Conservation (phyloP, 2,888 invertebrate species). For the Microctonus brassicae region DNA sequence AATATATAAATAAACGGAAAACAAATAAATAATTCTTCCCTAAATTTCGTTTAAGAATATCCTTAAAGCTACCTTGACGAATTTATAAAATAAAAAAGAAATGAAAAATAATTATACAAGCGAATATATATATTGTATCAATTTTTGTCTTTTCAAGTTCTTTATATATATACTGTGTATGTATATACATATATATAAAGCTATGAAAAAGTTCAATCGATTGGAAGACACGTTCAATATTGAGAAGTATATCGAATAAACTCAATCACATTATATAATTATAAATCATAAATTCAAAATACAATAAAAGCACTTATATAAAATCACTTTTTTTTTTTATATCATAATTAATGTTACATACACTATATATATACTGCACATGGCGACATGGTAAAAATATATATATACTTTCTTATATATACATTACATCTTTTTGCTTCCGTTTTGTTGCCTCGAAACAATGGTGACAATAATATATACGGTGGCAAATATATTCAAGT, state of each 20-base stretch:
- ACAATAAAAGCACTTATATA: too few species aligned
- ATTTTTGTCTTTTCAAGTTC: too few species aligned
- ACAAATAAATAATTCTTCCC: too few species aligned
- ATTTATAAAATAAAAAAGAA: neutral
- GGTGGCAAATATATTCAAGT: conserved; percentile 52
- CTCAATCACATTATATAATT: too few species aligned
- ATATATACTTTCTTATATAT: neutral
- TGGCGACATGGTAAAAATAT: conserved; percentile 49
- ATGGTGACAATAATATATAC: conserved; percentile 66
- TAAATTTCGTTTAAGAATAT: too few species aligned
- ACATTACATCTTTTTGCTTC: conserved; percentile 61
- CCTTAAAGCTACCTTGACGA: too few species aligned
- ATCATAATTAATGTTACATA: too few species aligned
- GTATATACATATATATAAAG: too few species aligned
- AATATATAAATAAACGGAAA: neutral
- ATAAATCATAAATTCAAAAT: too few species aligned
- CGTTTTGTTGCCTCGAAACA: conserved; percentile 70
- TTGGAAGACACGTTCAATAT: conserved; percentile 29
- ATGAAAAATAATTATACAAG: neutral
- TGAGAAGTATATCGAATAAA: conserved; percentile 3
- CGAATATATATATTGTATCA: neutral
- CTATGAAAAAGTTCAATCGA: conserved; percentile 21
- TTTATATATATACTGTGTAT: too few species aligned
- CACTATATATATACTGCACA: conserved; percentile 24
- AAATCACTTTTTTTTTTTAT: too few species aligned